These are phyloP conservation scores for Marronus borbonicus DNA, from an alignment of 2,888 invertebrate species.

Conservation along the genomic window DNA sequence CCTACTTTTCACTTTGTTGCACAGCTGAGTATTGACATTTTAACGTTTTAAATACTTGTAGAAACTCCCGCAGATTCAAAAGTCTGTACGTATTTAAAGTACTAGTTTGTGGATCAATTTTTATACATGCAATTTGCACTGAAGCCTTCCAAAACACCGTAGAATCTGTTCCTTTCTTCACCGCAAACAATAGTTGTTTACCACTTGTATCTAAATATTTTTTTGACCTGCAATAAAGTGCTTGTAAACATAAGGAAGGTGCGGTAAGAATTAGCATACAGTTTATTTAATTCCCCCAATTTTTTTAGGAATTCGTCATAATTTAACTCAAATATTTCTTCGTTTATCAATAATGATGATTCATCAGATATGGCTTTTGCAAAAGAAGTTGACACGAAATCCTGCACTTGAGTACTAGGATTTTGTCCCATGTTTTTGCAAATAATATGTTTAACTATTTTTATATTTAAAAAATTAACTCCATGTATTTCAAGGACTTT, in stretches of 20 bases:
- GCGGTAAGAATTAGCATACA: slow-evolving; percentile 71
- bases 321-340: slow-evolving; percentile 66
- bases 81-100: slow-evolving; percentile 72
- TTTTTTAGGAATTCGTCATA: slow-evolving; percentile 76
- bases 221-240: slow-evolving; percentile 70
- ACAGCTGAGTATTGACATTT: slow-evolving; percentile 70
- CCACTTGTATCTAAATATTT: slow-evolving; percentile 76
- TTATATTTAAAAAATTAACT: neutral
- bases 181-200: slow-evolving; percentile 77
- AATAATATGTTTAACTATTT: neutral
- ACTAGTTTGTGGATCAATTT: slow-evolving; percentile 70
- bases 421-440: slow-evolving; percentile 57
- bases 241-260: neutral
- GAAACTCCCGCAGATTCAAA: slow-evolving; percentile 77
- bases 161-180: slow-evolving; percentile 77
- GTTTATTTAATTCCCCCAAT: slow-evolving; percentile 75
- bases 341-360: slow-evolving; percentile 62
- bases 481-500: too few relatives aligned
- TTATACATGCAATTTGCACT: slow-evolving; percentile 78
- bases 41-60: slow-evolving; percentile 75
- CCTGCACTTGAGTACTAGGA: slow-evolving; percentile 60
- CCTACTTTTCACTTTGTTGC: slow-evolving; percentile 63
- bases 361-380: slow-evolving; percentile 62
- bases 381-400: slow-evolving; percentile 56
- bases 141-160: slow-evolving; percentile 81